Evolutionary conservation across 2,113 vertebrate species (phyloP).

Genomic region (Upupa epops): DNA sequence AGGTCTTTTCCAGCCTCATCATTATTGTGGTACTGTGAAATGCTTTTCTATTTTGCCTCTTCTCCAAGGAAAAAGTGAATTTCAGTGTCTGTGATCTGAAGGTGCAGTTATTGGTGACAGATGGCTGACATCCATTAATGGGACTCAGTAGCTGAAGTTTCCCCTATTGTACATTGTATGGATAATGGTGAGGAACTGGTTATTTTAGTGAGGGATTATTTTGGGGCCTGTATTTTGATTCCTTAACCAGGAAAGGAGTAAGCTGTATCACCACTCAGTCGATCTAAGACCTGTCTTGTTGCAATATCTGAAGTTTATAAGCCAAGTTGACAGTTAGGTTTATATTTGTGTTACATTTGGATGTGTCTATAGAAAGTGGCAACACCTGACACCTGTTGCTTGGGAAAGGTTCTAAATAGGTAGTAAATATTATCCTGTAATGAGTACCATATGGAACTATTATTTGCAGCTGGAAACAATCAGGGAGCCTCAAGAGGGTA

Average conservation of each 20-base stretch:
- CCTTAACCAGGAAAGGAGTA: background rate
- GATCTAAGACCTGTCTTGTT: background rate
- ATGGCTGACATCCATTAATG: background rate
- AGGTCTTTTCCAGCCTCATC: too few relatives aligned
- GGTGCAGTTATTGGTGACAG: background rate
- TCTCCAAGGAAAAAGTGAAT: background rate
- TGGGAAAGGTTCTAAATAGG: conserved; percentile 37
- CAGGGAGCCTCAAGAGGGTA: conserved; percentile 54
- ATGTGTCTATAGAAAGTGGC: conserved; percentile 34
- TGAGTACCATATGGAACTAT: conserved; percentile 55
- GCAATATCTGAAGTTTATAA: background rate
- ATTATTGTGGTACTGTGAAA: too few relatives aligned
- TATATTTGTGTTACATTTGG: conserved; percentile 35
- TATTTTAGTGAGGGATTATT: background rate
- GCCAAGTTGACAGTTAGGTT: background rate
- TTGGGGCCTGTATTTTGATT: background rate
- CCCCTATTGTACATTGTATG: background rate
- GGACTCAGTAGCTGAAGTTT: background rate
- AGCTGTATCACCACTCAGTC: too few relatives aligned
- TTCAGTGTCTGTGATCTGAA: conserved; percentile 31
- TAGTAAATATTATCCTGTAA: conserved; percentile 60
- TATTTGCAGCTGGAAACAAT: conserved; percentile 72
- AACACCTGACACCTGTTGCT: conserved; percentile 50
- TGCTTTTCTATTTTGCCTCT: background rate
- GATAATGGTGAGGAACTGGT: background rate